Evolutionary conservation across 2,113 vertebrate genomes (phyloP), one percentile per base, ranked within the genome.

Genomic region (Saccopteryx bilineata): DNA sequence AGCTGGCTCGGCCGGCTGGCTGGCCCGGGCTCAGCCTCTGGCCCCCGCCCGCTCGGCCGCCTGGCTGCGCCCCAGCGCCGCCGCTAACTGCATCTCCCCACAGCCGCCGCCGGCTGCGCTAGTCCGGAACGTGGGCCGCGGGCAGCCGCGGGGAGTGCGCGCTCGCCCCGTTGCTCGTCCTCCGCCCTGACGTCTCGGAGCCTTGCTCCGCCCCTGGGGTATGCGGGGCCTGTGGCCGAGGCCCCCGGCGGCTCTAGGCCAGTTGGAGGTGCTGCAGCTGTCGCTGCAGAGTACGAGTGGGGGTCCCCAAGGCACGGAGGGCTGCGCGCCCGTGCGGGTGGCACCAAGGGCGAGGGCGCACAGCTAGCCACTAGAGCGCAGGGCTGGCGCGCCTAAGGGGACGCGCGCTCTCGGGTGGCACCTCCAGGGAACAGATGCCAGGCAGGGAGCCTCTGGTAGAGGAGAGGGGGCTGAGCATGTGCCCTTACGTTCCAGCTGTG

Each of bases 71-170:
- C 98, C 98, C 99, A 98, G 98, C 98, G 98, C 98, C 96, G 97
- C 94, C 33, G 96, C 98, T 97, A 91, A 96, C 98, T 98, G 98
- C 97, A 96, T 97, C 97, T 98, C 98, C 93, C 24, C 31, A 87
- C 97, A 93, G 90, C 97, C 93, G 97, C 98, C 97, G 98, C 98
- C 97, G 71, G 99, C 99, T 98, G 99, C 98, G 98, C 98, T 97
- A 98, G 99, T 98, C 98, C 98, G 99, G 98, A 98, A 99, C 98
- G 98, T 98, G 93, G 98, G 98, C 97, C 96, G 97, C 96, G 74
- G 98, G 99, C 99, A 98, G 99, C 99, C 98, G 98, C 98, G 98
- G 96, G 93, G 98, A 99, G 98, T 98, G 98, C 95, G 95, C 96
- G 97, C 98, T 98, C 54, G 97, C 97, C 98, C 96, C 79, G 97